Evolutionary conservation across 2,888 invertebrate genomes (phyloP).

Genomic region (Quadroppia sp.): DNA sequence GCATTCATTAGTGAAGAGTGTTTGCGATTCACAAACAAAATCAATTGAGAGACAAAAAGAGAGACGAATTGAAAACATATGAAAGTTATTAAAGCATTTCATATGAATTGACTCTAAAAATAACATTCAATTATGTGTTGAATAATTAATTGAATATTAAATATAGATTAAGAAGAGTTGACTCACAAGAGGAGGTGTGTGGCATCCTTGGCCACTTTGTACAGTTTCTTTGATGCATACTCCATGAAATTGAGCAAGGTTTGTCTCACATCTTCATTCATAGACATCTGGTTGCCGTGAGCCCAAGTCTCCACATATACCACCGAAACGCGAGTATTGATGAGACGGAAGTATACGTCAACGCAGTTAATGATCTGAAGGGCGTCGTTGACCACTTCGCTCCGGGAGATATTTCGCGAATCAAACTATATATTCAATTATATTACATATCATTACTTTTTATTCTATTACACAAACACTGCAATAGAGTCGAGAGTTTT

Average conservation of each 20-base stretch:
- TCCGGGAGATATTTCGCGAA: slow-evolving; percentile 77
- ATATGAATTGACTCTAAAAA: slow-evolving; percentile 28
- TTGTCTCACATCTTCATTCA: slow-evolving; percentile 78
- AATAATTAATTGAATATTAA: too few species aligned
- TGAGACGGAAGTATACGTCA: slow-evolving; percentile 89
- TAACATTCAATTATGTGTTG: too few species aligned
- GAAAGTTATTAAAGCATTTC: neutral
- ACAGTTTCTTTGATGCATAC: slow-evolving; percentile 78
- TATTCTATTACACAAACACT: too few species aligned
- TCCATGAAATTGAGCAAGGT: slow-evolving; percentile 88
- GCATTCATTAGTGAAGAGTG: neutral
- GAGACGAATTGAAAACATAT: neutral
- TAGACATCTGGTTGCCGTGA: slow-evolving; percentile 73
- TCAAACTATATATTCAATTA: slow-evolving; percentile 73
- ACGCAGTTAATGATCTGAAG: slow-evolving; percentile 96
- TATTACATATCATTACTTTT: too few species aligned
- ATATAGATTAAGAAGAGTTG: too few species aligned
- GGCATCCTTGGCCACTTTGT: slow-evolving; percentile 81
- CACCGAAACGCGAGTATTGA: slow-evolving; percentile 89
- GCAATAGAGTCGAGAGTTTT: neutral
- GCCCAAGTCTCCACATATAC: slow-evolving; percentile 97
- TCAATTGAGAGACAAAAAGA: neutral
- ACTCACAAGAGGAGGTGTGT: slow-evolving; percentile 70
- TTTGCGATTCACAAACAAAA: neutral
- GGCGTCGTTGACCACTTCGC: slow-evolving; percentile 87